A percentile compares a stretch with the other conserved stretches of the same genome.
phyloP scores from a whole-genome alignment of 2,888 invertebrate genomes.

The Cheilosia urbana region DNA sequence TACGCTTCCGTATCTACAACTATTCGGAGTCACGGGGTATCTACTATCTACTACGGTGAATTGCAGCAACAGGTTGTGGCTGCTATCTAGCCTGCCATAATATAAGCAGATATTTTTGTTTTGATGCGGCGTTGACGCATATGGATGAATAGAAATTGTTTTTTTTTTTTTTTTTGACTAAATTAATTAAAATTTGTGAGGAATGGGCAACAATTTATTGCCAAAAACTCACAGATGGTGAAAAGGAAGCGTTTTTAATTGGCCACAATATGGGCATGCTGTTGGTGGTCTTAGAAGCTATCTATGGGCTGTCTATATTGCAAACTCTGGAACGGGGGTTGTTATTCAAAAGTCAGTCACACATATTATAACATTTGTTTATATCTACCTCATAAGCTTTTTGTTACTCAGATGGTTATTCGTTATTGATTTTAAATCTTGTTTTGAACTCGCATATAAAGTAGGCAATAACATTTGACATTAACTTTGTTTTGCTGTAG shows the following conservation, averaged over 20 bases:
- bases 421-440: constrained; percentile 32
- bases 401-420: neutral
- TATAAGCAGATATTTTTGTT: constrained; percentile 31
- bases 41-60: neutral
- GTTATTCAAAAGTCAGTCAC: too few species aligned
- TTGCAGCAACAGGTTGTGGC: constrained; percentile 69
- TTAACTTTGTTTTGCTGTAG: constrained; percentile 4
- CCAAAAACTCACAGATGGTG: constrained; percentile 13
- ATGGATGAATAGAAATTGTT: constrained; percentile 51
- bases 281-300: neutral
- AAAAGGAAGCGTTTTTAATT: constrained; percentile 24
- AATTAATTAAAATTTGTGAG: neutral
- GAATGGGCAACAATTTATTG: constrained; percentile 13
- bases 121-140: constrained; percentile 47
- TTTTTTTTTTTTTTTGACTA: constrained; percentile 7
- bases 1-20: constrained; percentile 41
- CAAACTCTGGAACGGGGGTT: neutral
- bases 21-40: constrained; percentile 46
- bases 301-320: neutral
- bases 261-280: neutral
- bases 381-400: constrained; percentile 5
- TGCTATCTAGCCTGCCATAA: constrained; percentile 27
- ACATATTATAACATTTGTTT: too few species aligned
- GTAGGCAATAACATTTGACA: constrained; percentile 5
- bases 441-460: constrained; percentile 7